A percentile compares a stretch with the other conserved stretches of the same genome.
Conservation (phyloP, 2,888 invertebrate species). For the Phaedon cochleariae region DNA sequence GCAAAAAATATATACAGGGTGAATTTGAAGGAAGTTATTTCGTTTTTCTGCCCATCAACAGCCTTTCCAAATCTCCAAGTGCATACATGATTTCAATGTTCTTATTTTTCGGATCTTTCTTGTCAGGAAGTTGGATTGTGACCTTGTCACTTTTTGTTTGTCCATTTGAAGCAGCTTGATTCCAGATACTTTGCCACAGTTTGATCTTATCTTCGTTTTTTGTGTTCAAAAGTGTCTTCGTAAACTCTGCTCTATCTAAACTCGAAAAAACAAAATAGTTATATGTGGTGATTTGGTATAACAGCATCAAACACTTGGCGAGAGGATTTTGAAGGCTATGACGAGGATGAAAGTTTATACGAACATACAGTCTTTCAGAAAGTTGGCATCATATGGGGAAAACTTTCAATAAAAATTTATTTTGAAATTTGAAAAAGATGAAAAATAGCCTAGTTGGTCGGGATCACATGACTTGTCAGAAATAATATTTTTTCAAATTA, state of each 20-base stretch:
- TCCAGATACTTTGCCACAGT: constrained; percentile 58
- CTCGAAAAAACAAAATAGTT: background rate
- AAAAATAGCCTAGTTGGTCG: no score
- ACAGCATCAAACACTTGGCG: no score
- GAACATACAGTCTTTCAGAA: no score
- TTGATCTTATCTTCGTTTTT: constrained; percentile 52
- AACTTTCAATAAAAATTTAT: no score
- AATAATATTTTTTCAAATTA: no score
- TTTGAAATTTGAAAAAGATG: no score
- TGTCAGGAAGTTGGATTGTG: constrained; percentile 56
- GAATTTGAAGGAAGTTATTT: constrained; percentile 1
- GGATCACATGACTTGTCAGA: no score
- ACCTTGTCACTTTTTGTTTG: constrained; percentile 56
- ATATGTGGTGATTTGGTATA: background rate
- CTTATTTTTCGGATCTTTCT: constrained; percentile 42
- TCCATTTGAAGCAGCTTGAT: constrained; percentile 55
- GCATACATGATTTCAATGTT: constrained; percentile 53
- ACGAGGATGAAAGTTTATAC: no score
- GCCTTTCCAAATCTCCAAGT: constrained; percentile 53
- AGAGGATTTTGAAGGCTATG: no score
- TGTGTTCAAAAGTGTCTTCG: constrained; percentile 52
- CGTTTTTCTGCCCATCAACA: constrained; percentile 36
- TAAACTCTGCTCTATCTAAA: constrained; percentile 54
- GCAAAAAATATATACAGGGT: no score
- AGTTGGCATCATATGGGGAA: no score